phyloP scores from a whole-genome alignment of 2,888 invertebrate genomes.

The Sphaerophoria taeniata region DNA sequence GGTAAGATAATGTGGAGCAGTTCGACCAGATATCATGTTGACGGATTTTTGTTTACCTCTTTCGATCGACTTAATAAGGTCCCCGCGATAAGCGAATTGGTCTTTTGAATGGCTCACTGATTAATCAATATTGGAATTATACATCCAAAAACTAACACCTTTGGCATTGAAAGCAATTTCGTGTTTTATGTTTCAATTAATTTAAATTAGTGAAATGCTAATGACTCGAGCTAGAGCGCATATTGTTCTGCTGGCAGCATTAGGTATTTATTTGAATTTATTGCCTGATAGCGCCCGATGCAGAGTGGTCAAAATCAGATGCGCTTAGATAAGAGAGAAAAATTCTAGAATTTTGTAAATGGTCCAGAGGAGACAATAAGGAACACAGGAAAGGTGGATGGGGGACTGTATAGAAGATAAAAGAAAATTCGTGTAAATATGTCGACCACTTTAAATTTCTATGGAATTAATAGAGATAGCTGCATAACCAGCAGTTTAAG shows the following conservation, averaged over 20 bases:
- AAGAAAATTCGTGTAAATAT: constrained; percentile 50
- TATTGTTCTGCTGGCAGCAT: constrained; percentile 23
- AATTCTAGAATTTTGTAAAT: constrained; percentile 47
- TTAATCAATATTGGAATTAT: constrained; percentile 51
- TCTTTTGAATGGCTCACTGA: constrained; percentile 56
- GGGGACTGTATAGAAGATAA: constrained; percentile 19
- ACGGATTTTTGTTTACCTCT: constrained; percentile 66
- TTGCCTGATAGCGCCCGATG: constrained; percentile 50
- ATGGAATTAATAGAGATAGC: constrained; percentile 44
- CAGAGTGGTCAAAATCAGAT: constrained; percentile 61
- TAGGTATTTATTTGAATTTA: constrained; percentile 49
- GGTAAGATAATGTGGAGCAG: constrained; percentile 63
- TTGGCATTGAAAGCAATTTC: constrained; percentile 69
- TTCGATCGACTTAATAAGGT: constrained; percentile 49
- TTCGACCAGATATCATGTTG: constrained; percentile 62
- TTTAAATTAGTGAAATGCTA: constrained; percentile 70
- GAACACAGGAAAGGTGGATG: constrained; percentile 24
- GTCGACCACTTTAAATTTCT: constrained; percentile 44
- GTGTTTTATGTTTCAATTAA: constrained; percentile 74
- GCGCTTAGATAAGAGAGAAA: constrained; percentile 55
- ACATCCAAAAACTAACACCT: constrained; percentile 50
- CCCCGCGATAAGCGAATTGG: constrained; percentile 24
- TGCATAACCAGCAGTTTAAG: constrained; percentile 18
- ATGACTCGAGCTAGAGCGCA: constrained; percentile 20
- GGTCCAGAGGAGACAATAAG: background rate